These are phyloP conservation scores for Drosophila leontia DNA, from an alignment of 1,140 invertebrate species.

Conservation along the genomic window DNA sequence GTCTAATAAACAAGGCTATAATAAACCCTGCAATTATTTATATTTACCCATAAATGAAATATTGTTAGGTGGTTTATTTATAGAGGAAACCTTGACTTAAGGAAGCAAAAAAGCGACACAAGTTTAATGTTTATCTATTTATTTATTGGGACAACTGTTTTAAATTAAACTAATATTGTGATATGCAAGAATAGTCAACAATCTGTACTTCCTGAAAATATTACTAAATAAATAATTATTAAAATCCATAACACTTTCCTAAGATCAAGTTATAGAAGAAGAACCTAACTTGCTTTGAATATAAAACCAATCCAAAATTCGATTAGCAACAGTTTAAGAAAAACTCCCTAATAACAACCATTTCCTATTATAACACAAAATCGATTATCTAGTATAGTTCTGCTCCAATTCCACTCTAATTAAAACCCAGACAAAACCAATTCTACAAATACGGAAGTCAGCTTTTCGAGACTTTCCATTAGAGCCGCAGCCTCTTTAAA, in stretches of 20 bases:
- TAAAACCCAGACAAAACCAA: not conserved
- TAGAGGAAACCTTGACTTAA: too few relatives aligned
- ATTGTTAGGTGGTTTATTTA: too few relatives aligned
- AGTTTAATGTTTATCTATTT: too few relatives aligned
- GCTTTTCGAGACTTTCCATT: conserved; percentile 26
- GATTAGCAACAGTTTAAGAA: not conserved
- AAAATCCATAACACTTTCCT: not conserved
- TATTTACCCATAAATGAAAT: too few relatives aligned
- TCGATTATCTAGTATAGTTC: conserved; percentile 16
- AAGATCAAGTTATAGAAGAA: not conserved
- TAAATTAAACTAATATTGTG: too few relatives aligned
- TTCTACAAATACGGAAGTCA: not conserved
- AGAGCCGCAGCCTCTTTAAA: conserved; percentile 15
- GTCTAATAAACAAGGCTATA: not conserved
- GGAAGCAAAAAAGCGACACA: too few relatives aligned
- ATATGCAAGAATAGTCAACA: not conserved
- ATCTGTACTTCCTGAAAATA: not conserved
- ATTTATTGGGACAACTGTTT: too few relatives aligned
- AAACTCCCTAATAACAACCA: not conserved
- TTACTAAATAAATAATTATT: not conserved
- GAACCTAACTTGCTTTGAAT: not conserved
- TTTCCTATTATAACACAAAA: not conserved
- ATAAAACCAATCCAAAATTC: not conserved
- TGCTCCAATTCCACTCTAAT: conserved; percentile 33
- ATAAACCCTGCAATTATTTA: too few relatives aligned